Evolutionary conservation across 2,113 vertebrate species (phyloP).

Genomic region (Crotalus tigris): DNA sequence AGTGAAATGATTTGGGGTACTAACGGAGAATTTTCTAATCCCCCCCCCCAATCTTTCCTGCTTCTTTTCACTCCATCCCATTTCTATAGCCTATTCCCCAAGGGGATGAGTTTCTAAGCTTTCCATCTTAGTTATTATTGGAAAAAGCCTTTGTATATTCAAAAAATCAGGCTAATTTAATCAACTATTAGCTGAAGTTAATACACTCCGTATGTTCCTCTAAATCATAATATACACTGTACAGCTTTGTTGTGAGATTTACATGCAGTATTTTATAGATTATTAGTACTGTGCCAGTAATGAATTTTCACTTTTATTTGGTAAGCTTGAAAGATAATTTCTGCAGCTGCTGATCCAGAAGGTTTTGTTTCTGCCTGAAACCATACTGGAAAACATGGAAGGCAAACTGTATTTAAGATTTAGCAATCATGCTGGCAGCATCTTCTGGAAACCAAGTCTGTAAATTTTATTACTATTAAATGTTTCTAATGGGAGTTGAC

Average conservation of each 20-base stretch:
- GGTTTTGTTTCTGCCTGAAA: slow-evolving; percentile 64
- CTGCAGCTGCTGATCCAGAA: slow-evolving; percentile 64
- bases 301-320: slow-evolving; percentile 56
- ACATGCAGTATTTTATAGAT: slow-evolving; percentile 21
- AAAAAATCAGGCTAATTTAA: slow-evolving; percentile 9
- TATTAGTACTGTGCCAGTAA: slow-evolving; percentile 39
- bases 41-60: not conserved
- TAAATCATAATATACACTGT: slow-evolving; percentile 9
- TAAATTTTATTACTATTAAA: slow-evolving; percentile 96
- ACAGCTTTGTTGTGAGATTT: slow-evolving; percentile 17
- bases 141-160: not conserved
- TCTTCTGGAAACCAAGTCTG: slow-evolving; percentile 86
- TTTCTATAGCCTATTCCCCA: not conserved
- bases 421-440: slow-evolving; percentile 84
- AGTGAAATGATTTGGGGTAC: not conserved
- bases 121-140: not conserved
- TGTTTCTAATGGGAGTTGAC: slow-evolving; percentile 97
- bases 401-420: slow-evolving; percentile 84
- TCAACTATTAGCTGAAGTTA: not conserved
- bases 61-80: not conserved
- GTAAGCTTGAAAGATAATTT: slow-evolving; percentile 48
- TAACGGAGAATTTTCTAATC: not conserved
- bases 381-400: slow-evolving; percentile 76
- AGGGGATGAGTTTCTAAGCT: not conserved
- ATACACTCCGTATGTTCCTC: slow-evolving; percentile 29